These are phyloP conservation scores for Willowsia nigromaculata DNA, from an alignment of 2,888 invertebrate species.

Conservation along the genomic window DNA sequence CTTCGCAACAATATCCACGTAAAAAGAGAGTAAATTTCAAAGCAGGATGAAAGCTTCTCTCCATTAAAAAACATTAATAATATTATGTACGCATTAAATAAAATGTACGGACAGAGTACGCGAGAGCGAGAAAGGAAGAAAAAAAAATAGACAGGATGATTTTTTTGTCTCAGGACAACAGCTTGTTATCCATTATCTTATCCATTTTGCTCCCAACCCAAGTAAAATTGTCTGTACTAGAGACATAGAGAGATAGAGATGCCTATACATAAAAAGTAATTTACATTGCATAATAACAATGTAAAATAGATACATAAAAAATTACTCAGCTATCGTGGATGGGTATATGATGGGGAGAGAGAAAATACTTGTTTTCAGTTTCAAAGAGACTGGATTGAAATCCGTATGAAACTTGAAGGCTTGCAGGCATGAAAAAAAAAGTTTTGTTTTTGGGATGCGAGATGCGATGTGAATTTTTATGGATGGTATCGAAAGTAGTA, in stretches of 20 bases:
- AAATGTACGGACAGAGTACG: background rate
- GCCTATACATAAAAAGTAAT: background rate
- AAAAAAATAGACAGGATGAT: slow-evolving; percentile 12
- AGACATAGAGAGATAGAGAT: background rate
- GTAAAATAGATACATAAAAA: background rate
- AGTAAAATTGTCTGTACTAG: background rate
- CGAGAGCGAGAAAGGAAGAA: background rate
- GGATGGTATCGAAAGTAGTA: too few relatives aligned
- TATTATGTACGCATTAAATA: background rate
- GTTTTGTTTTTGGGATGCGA: background rate
- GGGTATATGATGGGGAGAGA: background rate
- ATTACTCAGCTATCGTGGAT: background rate
- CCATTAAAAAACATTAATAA: background rate
- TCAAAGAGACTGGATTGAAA: slow-evolving; percentile 7
- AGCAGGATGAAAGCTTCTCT: background rate
- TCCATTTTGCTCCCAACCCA: background rate
- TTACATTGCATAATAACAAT: slow-evolving; percentile 31
- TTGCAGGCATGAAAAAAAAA: background rate
- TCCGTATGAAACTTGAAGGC: background rate
- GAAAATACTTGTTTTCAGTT: background rate
- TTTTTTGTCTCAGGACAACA: slow-evolving; percentile 10
- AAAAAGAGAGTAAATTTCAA: background rate
- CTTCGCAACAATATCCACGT: background rate
- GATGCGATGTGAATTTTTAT: too few relatives aligned
- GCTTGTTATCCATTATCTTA: slow-evolving; percentile 23